Conservation (phyloP, 1,140 invertebrate species). For the Penaeus japonicus region DNA sequence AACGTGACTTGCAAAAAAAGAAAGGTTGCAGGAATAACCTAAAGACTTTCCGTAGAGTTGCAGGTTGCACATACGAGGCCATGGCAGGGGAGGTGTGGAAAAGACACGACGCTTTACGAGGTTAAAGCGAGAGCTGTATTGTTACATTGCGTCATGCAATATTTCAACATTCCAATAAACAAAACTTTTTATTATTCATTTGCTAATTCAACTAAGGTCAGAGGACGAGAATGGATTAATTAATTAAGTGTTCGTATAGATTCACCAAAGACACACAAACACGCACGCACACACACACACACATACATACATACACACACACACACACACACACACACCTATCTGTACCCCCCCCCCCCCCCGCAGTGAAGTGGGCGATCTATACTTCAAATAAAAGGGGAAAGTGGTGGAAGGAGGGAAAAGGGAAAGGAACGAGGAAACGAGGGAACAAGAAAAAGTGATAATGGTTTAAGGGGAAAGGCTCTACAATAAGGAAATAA, state of each 20-base stretch:
- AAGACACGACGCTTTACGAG: too few relatives aligned
- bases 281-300: not conserved
- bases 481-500: not conserved
- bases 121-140: too few relatives aligned
- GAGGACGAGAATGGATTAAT: too few relatives aligned
- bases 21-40: too few relatives aligned
- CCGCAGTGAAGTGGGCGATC: conserved; percentile 40
- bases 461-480: not conserved
- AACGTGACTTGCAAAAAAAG: too few relatives aligned
- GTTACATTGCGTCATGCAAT: too few relatives aligned
- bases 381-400: not conserved
- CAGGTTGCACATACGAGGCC: too few relatives aligned
- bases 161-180: too few relatives aligned
- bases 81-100: too few relatives aligned
- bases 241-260: not conserved
- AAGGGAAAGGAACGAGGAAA: not conserved
- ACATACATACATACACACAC: not conserved
- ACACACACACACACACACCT: not conserved
- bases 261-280: not conserved
- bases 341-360: not conserved
- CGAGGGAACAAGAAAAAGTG: not conserved
- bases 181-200: too few relatives aligned
- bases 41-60: too few relatives aligned
- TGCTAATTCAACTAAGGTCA: too few relatives aligned
- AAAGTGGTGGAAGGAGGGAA: not conserved